These are phyloP conservation scores for Rotaria macrura DNA, from an alignment of 2,888 invertebrate species.

Conservation along the genomic window DNA sequence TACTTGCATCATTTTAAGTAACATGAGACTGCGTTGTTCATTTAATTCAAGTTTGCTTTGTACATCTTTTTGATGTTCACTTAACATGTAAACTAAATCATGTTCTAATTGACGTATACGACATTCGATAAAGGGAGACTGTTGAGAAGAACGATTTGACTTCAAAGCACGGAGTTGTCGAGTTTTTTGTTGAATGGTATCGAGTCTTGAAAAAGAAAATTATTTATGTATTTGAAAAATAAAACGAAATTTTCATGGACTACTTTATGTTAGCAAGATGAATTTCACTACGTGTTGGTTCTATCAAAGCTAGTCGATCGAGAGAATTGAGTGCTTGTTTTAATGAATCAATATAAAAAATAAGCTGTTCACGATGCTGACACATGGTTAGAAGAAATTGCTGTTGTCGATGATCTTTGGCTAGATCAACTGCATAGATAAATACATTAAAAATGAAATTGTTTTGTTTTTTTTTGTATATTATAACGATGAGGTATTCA, in stretches of 20 bases:
- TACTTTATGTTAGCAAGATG: background rate
- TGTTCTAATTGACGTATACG: constrained; percentile 11
- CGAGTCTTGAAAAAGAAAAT: background rate
- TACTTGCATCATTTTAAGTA: constrained; percentile 6
- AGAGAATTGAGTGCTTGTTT: background rate
- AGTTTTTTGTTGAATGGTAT: background rate
- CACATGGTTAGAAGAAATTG: background rate
- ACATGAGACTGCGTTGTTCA: background rate
- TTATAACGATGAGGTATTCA: background rate
- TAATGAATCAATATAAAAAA: background rate
- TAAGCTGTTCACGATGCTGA: constrained; percentile 14
- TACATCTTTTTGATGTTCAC: constrained; percentile 16
- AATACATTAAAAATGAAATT: background rate
- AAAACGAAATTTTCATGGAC: background rate
- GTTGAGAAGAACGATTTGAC: background rate
- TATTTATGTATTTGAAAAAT: too few species aligned
- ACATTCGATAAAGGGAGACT: constrained; percentile 15
- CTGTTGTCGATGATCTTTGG: background rate
- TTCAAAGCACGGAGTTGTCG: background rate
- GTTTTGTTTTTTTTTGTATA: too few species aligned
- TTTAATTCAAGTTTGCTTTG: background rate
- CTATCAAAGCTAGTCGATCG: background rate
- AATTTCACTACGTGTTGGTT: background rate
- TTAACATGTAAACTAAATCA: background rate
- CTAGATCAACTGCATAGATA: background rate